These are phyloP conservation scores for Cryptomyrus ogoouensis DNA, from an alignment of 2,113 vertebrate genomes.

Conservation along the genomic window DNA sequence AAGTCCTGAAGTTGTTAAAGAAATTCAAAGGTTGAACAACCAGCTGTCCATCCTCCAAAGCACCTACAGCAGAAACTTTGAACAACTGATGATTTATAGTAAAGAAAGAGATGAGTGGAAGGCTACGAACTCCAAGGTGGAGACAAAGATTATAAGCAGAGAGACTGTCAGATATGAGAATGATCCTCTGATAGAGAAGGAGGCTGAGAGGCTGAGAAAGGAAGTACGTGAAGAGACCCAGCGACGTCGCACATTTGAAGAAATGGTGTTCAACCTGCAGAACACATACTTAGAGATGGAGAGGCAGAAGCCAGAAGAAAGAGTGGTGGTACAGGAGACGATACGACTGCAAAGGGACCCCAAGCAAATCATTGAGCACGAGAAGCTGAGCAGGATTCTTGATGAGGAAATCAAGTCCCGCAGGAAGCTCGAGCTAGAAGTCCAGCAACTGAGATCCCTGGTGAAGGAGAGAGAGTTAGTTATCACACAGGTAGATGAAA, in stretches of 20 bases:
- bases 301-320: conserved; percentile 84
- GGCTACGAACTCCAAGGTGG: conserved; percentile 81
- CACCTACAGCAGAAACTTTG: conserved; percentile 55
- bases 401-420: conserved; percentile 75
- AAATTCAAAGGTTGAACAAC: conserved; percentile 77
- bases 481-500: conserved; percentile 75
- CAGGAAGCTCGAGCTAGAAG: conserved; percentile 72
- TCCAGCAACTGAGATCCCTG: conserved; percentile 66
- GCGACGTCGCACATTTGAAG: conserved; percentile 72
- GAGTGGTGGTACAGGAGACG: conserved; percentile 80
- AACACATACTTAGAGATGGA: conserved; percentile 80
- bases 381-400: conserved; percentile 68
- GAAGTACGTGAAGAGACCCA: conserved; percentile 75
- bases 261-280: conserved; percentile 77
- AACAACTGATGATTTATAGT: conserved; percentile 66
- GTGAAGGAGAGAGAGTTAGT: conserved; percentile 70
- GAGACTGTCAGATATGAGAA: conserved; percentile 82
- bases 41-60: conserved; percentile 72
- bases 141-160: conserved; percentile 78
- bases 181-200: conserved; percentile 86
- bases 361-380: conserved; percentile 69
- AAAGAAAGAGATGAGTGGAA: conserved; percentile 79
- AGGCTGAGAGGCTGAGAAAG: conserved; percentile 76
- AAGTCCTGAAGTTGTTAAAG: conserved; percentile 81
- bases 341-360: conserved; percentile 81